A percentile compares a stretch with the other conserved stretches of the same genome.
These are phyloP conservation scores for Drosophila pseudotalamancana DNA, from an alignment of 2,888 invertebrate species.

Conservation along the genomic window DNA sequence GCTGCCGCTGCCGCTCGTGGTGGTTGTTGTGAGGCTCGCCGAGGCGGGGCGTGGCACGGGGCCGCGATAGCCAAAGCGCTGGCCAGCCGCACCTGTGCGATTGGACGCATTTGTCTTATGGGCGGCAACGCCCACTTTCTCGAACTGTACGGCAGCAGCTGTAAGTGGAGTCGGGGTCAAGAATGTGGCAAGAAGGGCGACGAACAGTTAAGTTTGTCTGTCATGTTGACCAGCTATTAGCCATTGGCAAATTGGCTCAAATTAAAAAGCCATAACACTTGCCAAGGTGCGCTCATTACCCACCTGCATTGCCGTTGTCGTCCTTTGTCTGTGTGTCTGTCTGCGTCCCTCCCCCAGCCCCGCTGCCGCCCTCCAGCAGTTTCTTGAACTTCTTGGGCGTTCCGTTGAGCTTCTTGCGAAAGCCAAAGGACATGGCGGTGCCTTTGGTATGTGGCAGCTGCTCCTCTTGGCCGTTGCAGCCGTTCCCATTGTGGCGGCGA, in stretches of 20 bases:
- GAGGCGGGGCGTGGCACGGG: constrained; percentile 85
- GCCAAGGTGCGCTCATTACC: constrained; percentile 34
- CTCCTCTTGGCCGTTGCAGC: constrained; percentile 13
- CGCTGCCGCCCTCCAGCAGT: constrained; percentile 66
- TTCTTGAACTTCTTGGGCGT: constrained; percentile 84
- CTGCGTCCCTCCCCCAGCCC: constrained; percentile 27
- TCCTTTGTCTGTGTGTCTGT: constrained; percentile 80
- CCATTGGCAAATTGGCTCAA: constrained; percentile 47
- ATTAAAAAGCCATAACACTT: constrained; percentile 55
- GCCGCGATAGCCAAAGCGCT: constrained; percentile 92
- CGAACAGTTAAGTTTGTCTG: constrained; percentile 12
- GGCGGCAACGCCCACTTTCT: constrained; percentile 82
- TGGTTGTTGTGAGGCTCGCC: constrained; percentile 83
- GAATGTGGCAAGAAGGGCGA: neutral
- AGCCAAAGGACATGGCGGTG: constrained; percentile 93
- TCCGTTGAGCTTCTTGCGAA: constrained; percentile 88
- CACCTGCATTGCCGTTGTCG: constrained; percentile 84
- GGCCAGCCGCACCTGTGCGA: constrained; percentile 87
- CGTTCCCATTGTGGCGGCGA: constrained; percentile 61
- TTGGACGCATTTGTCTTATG: constrained; percentile 40
- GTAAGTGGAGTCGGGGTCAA: constrained; percentile 16
- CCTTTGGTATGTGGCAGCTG: constrained; percentile 85
- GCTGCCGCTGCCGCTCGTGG: constrained; percentile 25
- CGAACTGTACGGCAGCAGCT: constrained; percentile 73
- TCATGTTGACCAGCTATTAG: constrained; percentile 39